A percentile compares a stretch with the other conserved stretches of the same genome.
These are phyloP conservation scores for Lithosia quadra DNA, from an alignment of 2,888 invertebrate genomes.

Conservation along the genomic window DNA sequence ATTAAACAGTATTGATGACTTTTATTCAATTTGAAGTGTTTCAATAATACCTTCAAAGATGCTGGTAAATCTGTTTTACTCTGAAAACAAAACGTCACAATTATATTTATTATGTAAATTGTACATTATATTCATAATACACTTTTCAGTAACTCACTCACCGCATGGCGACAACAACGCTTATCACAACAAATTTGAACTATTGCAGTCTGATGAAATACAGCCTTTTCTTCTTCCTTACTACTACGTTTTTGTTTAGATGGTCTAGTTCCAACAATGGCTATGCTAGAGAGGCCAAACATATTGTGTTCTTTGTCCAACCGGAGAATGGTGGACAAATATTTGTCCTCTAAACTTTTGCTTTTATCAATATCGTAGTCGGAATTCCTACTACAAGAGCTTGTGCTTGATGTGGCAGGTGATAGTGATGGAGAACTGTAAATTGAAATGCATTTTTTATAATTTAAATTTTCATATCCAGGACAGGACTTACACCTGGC, in stretches of 20 bases:
- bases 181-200: conserved; percentile 73
- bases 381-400: conserved; percentile 65
- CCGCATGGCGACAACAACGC: conserved; percentile 70
- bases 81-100: conserved; percentile 60
- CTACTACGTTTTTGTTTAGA: conserved; percentile 59
- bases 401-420: conserved; percentile 59
- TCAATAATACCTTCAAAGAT: conserved; percentile 70
- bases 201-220: conserved; percentile 80
- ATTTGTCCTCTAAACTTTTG: conserved; percentile 65
- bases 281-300: conserved; percentile 78
- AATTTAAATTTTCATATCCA: neutral
- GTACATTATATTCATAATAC: neutral
- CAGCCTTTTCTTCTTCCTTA: conserved; percentile 69
- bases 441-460: conserved; percentile 35
- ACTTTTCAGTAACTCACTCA: conserved; percentile 37
- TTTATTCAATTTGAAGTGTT: neutral
- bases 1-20: neutral
- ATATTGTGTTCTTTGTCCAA: conserved; percentile 80
- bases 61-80: conserved; percentile 74
- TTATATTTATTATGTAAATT: neutral
- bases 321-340: conserved; percentile 75
- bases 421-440: conserved; percentile 72
- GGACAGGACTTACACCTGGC: neutral
- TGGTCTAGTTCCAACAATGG: conserved; percentile 65
- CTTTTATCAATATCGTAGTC: conserved; percentile 51